phyloP scores from a whole-genome alignment of 2,113 vertebrate genomes.

The Poicephalus meyeri region DNA sequence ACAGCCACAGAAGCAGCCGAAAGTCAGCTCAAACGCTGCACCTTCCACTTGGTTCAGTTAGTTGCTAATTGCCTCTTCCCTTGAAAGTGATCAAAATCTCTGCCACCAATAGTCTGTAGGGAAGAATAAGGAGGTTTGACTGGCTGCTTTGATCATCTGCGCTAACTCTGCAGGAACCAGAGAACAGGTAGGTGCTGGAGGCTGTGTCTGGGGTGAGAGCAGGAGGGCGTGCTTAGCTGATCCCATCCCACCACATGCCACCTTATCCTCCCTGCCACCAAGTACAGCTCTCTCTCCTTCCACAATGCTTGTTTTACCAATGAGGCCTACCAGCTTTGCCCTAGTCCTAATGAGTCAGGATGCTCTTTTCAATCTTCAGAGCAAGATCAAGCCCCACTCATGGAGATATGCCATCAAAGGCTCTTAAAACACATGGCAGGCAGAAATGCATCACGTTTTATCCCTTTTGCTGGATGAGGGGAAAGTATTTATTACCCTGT shows the following conservation, averaged over 20 bases:
- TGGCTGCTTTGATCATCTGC: conserved; percentile 23
- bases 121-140: background rate
- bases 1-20: conserved; percentile 28
- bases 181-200: background rate
- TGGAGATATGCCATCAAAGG: background rate
- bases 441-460: background rate
- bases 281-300: background rate
- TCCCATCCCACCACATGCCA: background rate
- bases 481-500: background rate
- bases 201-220: background rate
- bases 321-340: background rate
- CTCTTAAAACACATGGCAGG: background rate
- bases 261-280: background rate
- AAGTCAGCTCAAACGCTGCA: background rate
- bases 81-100: conserved; percentile 34
- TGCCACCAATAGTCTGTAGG: background rate
- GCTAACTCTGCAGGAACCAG: background rate
- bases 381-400: background rate
- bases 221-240: background rate
- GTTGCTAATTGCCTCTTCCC: conserved; percentile 26
- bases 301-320: background rate
- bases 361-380: background rate
- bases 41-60: conserved; percentile 38
- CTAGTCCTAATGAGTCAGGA: background rate
- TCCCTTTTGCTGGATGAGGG: background rate